Conservation (phyloP, 1,140 invertebrate species). For the Drosophila asahinai region DNA sequence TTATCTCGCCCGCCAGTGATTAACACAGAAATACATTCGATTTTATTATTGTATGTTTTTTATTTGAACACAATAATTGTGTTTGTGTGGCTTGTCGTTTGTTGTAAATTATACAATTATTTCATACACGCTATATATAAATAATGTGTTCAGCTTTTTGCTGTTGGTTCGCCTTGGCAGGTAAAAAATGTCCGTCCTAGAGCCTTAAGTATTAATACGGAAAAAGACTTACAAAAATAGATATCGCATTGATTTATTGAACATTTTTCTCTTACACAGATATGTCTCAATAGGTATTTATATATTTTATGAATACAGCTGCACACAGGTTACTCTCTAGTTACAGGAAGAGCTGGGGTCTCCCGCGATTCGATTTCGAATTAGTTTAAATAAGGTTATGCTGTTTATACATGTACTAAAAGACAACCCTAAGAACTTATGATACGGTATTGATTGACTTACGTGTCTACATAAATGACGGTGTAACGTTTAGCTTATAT, state of each 20-base stretch:
- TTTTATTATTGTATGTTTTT: slow-evolving; percentile 51
- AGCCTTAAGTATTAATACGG: slow-evolving; percentile 41
- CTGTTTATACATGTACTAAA: slow-evolving; percentile 57
- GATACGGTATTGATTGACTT: slow-evolving; percentile 35
- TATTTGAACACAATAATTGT: slow-evolving; percentile 72
- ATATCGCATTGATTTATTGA: slow-evolving; percentile 77
- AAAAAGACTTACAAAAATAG: slow-evolving; percentile 82
- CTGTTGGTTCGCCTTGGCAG: slow-evolving; percentile 59
- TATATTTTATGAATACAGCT: slow-evolving; percentile 39
- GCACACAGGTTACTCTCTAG: slow-evolving; percentile 35
- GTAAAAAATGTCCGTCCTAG: slow-evolving; percentile 63
- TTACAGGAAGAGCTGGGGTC: slow-evolving; percentile 47
- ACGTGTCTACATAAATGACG: slow-evolving; percentile 46
- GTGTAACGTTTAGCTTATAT: slow-evolving; percentile 31
- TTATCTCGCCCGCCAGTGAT: slow-evolving; percentile 30
- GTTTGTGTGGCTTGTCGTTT: slow-evolving; percentile 51
- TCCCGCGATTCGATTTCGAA: slow-evolving; percentile 59
- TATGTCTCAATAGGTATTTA: slow-evolving; percentile 53
- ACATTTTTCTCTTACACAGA: slow-evolving; percentile 57
- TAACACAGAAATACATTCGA: slow-evolving; percentile 33
- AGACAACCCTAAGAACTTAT: slow-evolving; percentile 53
- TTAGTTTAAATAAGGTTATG: slow-evolving; percentile 37
- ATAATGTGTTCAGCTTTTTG: slow-evolving; percentile 61
- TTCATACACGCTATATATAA: slow-evolving; percentile 57
- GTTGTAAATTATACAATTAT: slow-evolving; percentile 62